Evolutionary conservation across 2,113 vertebrate genomes (phyloP).

Genomic region (Motacilla tschutschensis): DNA sequence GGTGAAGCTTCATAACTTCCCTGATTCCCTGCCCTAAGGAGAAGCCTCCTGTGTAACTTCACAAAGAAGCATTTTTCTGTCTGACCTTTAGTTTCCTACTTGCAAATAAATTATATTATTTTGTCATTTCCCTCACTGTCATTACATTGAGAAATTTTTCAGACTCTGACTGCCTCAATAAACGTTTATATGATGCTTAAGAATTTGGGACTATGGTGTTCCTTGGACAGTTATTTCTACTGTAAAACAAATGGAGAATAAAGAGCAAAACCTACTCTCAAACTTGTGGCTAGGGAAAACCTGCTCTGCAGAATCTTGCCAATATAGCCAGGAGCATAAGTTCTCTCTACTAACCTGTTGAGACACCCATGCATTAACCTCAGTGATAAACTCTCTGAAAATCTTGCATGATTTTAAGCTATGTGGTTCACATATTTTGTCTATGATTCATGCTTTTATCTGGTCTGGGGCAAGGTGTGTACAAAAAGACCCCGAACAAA

Average conservation of each 20-base stretch:
- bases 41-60: not conserved
- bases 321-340: not conserved
- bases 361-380: not conserved
- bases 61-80: not conserved
- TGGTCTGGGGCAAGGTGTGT: accelerated
- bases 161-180: not conserved
- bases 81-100: not conserved
- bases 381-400: not conserved
- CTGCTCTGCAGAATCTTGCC: not conserved
- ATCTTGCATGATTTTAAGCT: not conserved
- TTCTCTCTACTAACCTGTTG: not conserved
- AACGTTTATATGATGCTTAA: not conserved
- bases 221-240: not conserved
- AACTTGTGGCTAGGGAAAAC: not conserved
- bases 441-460: not conserved
- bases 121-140: not conserved
- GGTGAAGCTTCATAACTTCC: not conserved
- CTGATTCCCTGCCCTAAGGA: not conserved
- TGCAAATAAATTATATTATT: not conserved
- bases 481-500: not conserved
- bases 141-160: not conserved
- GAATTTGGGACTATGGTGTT: not conserved
- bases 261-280: not conserved
- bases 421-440: not conserved
- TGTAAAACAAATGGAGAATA: not conserved